Evolutionary conservation across 2,113 vertebrate species (phyloP), one percentile per base, ranked within the genome.

Genomic region (Empidonax traillii): DNA sequence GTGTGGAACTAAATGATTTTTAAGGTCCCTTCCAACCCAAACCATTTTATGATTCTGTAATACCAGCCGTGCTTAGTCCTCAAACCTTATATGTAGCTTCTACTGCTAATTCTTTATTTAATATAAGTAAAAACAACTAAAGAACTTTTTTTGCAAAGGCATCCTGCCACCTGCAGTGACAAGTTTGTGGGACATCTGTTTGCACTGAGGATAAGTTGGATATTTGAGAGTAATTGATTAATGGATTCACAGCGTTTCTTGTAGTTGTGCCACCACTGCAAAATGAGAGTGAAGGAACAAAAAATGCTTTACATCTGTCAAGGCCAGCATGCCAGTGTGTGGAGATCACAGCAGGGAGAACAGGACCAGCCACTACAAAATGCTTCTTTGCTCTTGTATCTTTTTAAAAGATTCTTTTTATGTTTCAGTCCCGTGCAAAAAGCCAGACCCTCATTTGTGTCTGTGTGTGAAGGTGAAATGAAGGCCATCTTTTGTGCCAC

Each of bases 261-360:
- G 43, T 80, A 62, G 67, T 12, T 81, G 63, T 93, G 85, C 59
- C 78, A 85, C 47, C 20, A 55, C 75, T 51, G 56, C 85, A 88
- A 78, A 96, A 84, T 59, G 44, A 89, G 86, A 94, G 46, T 30
- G 74, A 79, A 79, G 69, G 41, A 69, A 51, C 43, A 62, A 93
- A 88, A 85, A 80, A 20, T 23, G 20, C 41, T 85, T 91, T 87
- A 62, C 77, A 89, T 95, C 81, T 93, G 74, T 87, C 35, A 75
- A 33, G 46, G 78, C 67, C 71, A 31, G 59, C 8, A 0, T 74
- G 78, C 85, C 87, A 76, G 21, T 33, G 46, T 59, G 47, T 8
- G 12, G 59, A 77, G 62, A 90, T 76, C 58, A 53, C 86, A 82
- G 66, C 8, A 30, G 62, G 81, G 62, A 85, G 80, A 81, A 30